phyloP scores from a whole-genome alignment of 2,113 vertebrate genomes.

The Sigmodon hispidus region DNA sequence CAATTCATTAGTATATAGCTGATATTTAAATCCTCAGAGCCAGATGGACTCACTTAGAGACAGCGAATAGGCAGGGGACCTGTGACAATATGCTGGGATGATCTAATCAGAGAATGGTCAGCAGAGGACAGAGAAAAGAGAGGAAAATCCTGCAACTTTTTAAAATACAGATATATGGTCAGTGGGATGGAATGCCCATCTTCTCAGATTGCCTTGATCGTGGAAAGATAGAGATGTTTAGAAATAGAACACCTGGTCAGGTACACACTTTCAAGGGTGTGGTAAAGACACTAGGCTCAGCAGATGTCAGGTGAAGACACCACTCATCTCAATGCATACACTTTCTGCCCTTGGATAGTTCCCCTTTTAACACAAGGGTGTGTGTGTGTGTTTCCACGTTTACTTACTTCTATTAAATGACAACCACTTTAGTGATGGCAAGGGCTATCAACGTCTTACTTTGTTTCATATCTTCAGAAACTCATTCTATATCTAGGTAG shows the following conservation, averaged over 20 bases:
- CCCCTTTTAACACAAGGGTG: not conserved
- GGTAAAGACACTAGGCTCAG: not conserved
- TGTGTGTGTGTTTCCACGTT: not conserved
- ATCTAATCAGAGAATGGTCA: not conserved
- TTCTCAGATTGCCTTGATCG: not conserved
- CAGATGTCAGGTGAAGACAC: not conserved
- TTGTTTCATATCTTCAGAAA: not conserved
- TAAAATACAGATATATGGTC: not conserved
- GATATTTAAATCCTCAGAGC: conserved; percentile 28
- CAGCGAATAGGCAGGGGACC: not conserved
- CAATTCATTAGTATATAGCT: not conserved
- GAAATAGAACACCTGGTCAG: not conserved
- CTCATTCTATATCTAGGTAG: conserved; percentile 4
- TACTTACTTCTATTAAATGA: conserved; percentile 10
- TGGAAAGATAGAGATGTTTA: not conserved
- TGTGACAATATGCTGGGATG: not conserved
- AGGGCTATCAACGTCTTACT: not conserved
- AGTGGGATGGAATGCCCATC: not conserved
- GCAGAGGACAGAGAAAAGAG: not conserved
- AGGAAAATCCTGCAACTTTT: not conserved
- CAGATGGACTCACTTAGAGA: not conserved
- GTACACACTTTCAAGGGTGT: not conserved
- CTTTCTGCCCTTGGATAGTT: not conserved
- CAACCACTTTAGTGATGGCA: conserved; percentile 16
- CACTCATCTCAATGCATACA: not conserved